Evolutionary conservation across 2,888 invertebrate species (phyloP), one percentile per base, ranked within the genome.

Genomic region (Eupithecia subfuscata): DNA sequence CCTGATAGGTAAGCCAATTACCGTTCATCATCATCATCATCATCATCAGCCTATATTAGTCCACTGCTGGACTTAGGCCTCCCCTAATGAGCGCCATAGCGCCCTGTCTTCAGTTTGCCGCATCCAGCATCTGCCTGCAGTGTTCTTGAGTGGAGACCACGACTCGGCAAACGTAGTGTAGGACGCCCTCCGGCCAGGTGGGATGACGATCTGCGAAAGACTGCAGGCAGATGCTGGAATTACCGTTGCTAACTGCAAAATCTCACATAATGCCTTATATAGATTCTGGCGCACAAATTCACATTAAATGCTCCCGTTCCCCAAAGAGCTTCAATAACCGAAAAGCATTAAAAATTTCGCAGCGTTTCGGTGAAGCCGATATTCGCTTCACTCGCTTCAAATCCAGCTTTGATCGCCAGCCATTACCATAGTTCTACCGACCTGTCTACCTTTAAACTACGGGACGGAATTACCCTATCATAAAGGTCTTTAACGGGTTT

Each of bases 261-360:
- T 8, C 9, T 48, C n/a, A 48, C 22, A 56, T 56, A 56, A 56
- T 22, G 9, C 52, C 22, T n/a, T 4, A 22, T 4, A 22, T 56
- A 22, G 22, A 56, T 56, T 56, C 22, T 56, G 52, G 11, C 11
- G 9, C 11, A 11, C 52, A 56, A 11, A n/a, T 9, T 1, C 67
- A 63, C 40, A 63, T 69, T n/a, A 71, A 65, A 70, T 70, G 45
- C 34, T 45, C 2, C 34, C 56, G 56, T 73, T 73, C 25, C 43
- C 3, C 34, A 64, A 60, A 70, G 69, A 69, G 67, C 67, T 67
- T 34, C 60, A 73, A 76, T 70, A 76, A 73, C 71, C 68, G 67
- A 70, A 68, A 45, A 69, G 71, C 63, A 75, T 76, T 73, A 76
- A 76, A 79, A 76, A 76, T 76, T 71, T 56, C 74, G 63, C 60